These are phyloP conservation scores for Crematogaster levior DNA, from an alignment of 2,888 invertebrate species.

Conservation along the genomic window DNA sequence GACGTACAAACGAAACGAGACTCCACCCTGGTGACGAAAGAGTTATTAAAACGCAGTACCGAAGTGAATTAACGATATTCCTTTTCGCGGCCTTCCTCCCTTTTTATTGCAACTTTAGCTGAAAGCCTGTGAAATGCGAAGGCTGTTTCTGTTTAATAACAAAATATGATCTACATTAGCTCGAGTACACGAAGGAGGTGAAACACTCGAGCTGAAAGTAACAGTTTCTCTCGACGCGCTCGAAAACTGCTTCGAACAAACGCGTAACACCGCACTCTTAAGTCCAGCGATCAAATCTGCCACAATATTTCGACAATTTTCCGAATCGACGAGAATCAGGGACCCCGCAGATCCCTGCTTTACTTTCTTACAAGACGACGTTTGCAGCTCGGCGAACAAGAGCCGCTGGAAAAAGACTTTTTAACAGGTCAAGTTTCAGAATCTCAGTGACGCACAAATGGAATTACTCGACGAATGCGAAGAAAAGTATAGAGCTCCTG, in stretches of 20 bases:
- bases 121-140: constrained; percentile 4
- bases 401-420: constrained; percentile 79
- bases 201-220: not conserved
- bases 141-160: constrained; percentile 6
- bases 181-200: not conserved
- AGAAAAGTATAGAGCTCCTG: constrained; percentile 64
- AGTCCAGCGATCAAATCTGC: constrained; percentile 10
- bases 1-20: constrained; percentile 58
- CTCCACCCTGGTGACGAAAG: constrained; percentile 55
- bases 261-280: not conserved
- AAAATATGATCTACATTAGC: constrained; percentile 19
- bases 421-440: constrained; percentile 83
- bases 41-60: constrained; percentile 60
- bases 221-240: not conserved
- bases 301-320: constrained; percentile 40
- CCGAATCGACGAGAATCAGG: constrained; percentile 11
- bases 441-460: constrained; percentile 81
- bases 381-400: constrained; percentile 60
- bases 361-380: constrained; percentile 36
- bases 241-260: not conserved
- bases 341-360: not conserved
- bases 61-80: constrained; percentile 58
- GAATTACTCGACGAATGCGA: constrained; percentile 78
- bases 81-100: constrained; percentile 36
- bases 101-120: constrained; percentile 5